Evolutionary conservation across 2,888 invertebrate species (phyloP).

Genomic region (Zaprionus obscuricornis): DNA sequence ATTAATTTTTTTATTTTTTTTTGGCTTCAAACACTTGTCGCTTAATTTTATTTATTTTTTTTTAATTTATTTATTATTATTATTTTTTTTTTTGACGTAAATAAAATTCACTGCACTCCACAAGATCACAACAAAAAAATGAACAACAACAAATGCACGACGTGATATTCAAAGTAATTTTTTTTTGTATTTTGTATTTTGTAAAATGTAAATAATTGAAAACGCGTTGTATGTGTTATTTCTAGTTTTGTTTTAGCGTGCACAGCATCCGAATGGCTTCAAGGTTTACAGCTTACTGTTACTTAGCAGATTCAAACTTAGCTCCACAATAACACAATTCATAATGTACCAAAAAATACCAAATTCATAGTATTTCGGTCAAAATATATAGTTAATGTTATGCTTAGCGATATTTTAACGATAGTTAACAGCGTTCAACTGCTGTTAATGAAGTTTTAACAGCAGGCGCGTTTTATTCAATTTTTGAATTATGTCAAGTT

Average conservation of each 20-base stretch:
- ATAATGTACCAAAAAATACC: conserved; percentile 15
- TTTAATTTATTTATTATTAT: too few species aligned
- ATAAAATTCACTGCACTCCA: conserved; percentile 22
- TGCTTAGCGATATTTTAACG: not conserved
- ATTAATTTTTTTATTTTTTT: not conserved
- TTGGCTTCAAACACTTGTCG: conserved; percentile 25
- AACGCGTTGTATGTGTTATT: conserved; percentile 9
- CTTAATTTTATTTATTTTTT: too few species aligned
- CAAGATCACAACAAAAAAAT: conserved; percentile 35
- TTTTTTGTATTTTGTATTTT: too few species aligned
- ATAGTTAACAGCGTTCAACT: not conserved
- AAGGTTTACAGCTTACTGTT: conserved; percentile 55
- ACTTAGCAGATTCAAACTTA: conserved; percentile 32
- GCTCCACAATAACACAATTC: conserved; percentile 3
- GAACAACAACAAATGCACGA: conserved; percentile 29
- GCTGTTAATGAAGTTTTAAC: too few species aligned
- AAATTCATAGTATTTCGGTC: too few species aligned
- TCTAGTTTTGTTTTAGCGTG: conserved; percentile 28
- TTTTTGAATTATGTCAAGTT: too few species aligned
- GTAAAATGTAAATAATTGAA: too few species aligned
- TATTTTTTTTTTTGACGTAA: not conserved
- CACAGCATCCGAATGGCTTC: conserved; percentile 47
- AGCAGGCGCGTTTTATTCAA: too few species aligned
- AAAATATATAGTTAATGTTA: not conserved
- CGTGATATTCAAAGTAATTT: conserved; percentile 38